A percentile compares a stretch with the other conserved stretches of the same genome.
phyloP scores from a whole-genome alignment of 2,113 vertebrate genomes.

The Pan paniscus region DNA sequence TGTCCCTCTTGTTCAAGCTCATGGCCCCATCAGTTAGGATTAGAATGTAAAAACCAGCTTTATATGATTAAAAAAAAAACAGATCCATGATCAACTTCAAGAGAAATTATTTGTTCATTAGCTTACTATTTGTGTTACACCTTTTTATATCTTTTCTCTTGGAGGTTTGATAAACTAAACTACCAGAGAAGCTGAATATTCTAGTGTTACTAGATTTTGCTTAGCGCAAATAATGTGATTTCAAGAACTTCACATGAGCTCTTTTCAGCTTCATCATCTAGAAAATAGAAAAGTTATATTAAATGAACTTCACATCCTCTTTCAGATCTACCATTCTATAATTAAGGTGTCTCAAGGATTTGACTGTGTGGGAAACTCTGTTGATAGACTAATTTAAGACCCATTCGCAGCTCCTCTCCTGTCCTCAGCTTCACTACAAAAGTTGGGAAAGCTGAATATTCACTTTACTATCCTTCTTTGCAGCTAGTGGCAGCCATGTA shows the following conservation, averaged over 20 bases:
- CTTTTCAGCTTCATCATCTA: neutral
- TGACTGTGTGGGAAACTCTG: neutral
- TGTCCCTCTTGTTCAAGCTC: neutral
- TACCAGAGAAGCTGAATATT: neutral
- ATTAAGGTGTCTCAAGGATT: neutral
- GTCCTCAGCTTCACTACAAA: neutral
- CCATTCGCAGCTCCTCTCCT: neutral
- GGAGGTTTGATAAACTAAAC: neutral
- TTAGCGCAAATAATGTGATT: neutral
- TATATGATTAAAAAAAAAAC: neutral
- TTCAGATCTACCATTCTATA: neutral
- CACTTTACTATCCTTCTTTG: neutral
- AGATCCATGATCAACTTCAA: neutral
- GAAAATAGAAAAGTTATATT: neutral
- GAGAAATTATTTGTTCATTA: neutral
- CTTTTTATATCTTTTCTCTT: neutral
- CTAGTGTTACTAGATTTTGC: neutral
- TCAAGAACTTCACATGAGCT: neutral
- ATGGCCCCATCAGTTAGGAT: neutral
- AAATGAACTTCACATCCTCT: neutral
- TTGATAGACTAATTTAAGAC: neutral
- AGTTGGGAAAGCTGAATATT: neutral
- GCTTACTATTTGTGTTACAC: neutral
- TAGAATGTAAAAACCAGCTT: neutral
- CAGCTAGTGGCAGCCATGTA: neutral